Conservation (phyloP, 1,140 invertebrate species). For the Drosophila dunni region DNA sequence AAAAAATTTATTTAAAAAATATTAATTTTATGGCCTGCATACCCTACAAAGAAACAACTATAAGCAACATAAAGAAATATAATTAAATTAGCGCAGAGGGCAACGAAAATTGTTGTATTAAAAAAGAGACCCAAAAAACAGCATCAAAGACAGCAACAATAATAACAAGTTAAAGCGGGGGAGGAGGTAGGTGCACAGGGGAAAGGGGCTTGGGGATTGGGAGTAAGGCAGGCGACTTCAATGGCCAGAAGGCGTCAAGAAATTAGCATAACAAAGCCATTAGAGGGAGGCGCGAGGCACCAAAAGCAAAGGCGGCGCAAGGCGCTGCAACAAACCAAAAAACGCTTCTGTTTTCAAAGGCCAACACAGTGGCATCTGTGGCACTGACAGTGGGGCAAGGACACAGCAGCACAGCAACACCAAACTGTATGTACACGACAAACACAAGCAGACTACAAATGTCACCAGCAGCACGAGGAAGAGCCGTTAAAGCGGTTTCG, state of each 20-base stretch:
- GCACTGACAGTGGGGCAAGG: conserved; percentile 61
- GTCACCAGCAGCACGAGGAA: conserved; percentile 52
- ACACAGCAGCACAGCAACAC: conserved; percentile 21
- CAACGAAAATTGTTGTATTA: conserved; percentile 39
- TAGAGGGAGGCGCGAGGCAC: conserved; percentile 49
- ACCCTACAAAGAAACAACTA: not conserved
- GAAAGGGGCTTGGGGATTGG: not conserved
- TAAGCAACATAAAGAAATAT: conserved; percentile 47
- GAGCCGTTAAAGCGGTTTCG: conserved; percentile 25
- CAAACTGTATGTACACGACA: conserved; percentile 20
- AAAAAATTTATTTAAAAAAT: not conserved
- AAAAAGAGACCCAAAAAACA: conserved; percentile 40
- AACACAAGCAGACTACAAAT: conserved; percentile 65
- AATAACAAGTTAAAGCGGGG: conserved; percentile 4
- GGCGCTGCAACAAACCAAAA: conserved; percentile 17
- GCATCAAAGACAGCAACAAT: conserved; percentile 40
- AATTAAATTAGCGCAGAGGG: conserved; percentile 66
- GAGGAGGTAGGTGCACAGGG: not conserved
- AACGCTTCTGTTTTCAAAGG: conserved; percentile 73
- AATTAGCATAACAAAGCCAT: conserved; percentile 82
- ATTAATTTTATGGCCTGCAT: not conserved
- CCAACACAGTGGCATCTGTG: conserved; percentile 38
- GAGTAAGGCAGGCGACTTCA: conserved; percentile 41
- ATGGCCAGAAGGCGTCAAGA: conserved; percentile 74
- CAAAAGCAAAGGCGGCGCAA: conserved; percentile 5